Base-by-base conservation (phyloP, 2,113 vertebrate species). In the Bufo gargarizans region DNA sequence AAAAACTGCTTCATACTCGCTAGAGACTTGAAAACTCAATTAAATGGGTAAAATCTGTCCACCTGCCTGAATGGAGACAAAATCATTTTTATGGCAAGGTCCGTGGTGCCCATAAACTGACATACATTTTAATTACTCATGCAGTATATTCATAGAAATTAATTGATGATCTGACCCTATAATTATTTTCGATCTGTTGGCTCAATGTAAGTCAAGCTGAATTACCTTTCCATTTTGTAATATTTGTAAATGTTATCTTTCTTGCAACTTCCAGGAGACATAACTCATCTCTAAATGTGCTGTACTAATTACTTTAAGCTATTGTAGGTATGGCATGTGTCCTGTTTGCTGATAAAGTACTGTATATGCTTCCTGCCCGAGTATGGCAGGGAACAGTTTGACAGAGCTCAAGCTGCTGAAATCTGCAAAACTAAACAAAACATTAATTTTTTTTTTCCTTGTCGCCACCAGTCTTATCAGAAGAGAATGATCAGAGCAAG, bases 391-490 rank as follows among this genome's bases (percentile, higher is more conserved):
- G 20, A 22, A 22, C 4, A 55, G 82, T 71, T 14, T 14, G 61
- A 11, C 81, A 65, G 12, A 53, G 63, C 63, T 49, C 3, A 11
- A 71, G n/a, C 82, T 83, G 82, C 82, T 84, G 63, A 84, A 49
- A 53, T 85, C 69, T 76, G 84, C 84, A 76, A 53, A 82, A 81
- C 65, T 71, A 43, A 76, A 59, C 55, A 72, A 82, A 87, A 87
- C 86, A 87, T 81, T 76, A 19, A 76, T 85, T 82, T 56, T 69
- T 56, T 69, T 33, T 74, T 81, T 16, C 77, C 78, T 81, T 87
- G 86, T 82, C 86, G 86, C 86, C 86, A 87, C 78, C 20, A 43
- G 77, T 87, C 86, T 87, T 87, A 87, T 87, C 86, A 20, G 78
- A 87, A 50, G 77, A 72, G 65, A 72, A 72, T 63, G 53, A 87